Conservation (phyloP, 2,888 invertebrate species). For the Hecatera dysodea region DNA sequence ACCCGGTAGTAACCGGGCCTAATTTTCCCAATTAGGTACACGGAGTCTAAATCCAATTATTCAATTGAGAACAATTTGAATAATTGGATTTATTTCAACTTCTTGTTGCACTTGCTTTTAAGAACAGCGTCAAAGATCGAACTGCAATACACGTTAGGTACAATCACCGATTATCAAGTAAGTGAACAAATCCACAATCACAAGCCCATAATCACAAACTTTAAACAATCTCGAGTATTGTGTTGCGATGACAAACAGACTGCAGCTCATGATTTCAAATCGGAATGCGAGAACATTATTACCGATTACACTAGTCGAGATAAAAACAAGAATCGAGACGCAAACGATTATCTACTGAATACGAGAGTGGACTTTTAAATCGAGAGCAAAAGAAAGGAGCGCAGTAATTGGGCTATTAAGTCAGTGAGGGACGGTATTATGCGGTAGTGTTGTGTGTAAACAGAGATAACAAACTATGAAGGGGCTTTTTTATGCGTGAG, state of each 20-base stretch:
- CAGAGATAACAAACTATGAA: not conserved
- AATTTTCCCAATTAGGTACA: too few species aligned
- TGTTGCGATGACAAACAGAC: not conserved
- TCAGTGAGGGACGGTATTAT: not conserved
- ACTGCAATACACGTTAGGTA: too few species aligned
- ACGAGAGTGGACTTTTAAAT: conserved; percentile 28
- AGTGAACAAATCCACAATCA: conserved; percentile 6
- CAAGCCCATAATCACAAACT: conserved; percentile 11
- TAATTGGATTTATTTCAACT: too few species aligned
- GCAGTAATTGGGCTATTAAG: conserved; percentile 15
- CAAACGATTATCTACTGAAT: conserved; percentile 21
- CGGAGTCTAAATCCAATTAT: too few species aligned
- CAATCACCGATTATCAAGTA: not conserved
- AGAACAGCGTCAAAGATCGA: too few species aligned
- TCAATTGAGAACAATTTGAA: too few species aligned
- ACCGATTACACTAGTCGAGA: not conserved
- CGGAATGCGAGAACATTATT: conserved; percentile 1
- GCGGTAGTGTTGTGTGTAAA: not conserved
- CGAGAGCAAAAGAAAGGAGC: conserved; percentile 9
- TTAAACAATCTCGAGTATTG: not conserved
- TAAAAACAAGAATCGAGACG: not conserved
- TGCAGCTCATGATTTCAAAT: not conserved
- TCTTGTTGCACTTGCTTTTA: too few species aligned
- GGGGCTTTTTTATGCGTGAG: conserved; percentile 7
- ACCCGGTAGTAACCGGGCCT: too few species aligned